Conservation (phyloP, 1,140 invertebrate species). For the Drosophila melanica region DNA sequence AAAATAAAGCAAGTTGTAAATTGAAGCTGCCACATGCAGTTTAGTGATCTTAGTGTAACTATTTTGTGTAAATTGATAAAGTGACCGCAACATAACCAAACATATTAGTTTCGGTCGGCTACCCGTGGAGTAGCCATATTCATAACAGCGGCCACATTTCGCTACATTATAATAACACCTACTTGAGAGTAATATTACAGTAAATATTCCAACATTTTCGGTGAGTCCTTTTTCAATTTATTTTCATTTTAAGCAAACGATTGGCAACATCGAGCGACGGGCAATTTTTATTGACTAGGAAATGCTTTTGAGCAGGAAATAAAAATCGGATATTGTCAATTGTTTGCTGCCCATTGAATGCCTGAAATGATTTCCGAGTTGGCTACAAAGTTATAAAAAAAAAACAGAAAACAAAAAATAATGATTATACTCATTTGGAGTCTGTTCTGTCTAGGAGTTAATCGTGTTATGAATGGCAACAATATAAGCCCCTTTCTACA, state of each 20-base stretch:
- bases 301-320: constrained; percentile 42
- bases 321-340: constrained; percentile 57
- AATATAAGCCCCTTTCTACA: constrained; percentile 12
- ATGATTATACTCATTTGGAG: constrained; percentile 6
- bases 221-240: constrained; percentile 1
- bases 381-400: constrained; percentile 9
- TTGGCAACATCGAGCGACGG: constrained; percentile 11
- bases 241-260: constrained; percentile 39
- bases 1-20: no score
- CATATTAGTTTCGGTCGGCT: no score
- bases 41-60: no score
- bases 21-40: no score
- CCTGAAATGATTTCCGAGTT: constrained; percentile 19
- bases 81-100: no score
- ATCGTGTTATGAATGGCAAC: constrained; percentile 22
- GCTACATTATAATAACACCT: neutral
- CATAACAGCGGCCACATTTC: no score
- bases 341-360: constrained; percentile 20
- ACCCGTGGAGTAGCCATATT: no score
- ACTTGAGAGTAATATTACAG: neutral
- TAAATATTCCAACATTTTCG: neutral
- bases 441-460: constrained; percentile 6
- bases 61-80: no score
- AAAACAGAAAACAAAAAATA: neutral
- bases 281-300: constrained; percentile 58